Percentiles rank a stretch among this genome's conserved stretches.
Conservation (phyloP, 2,797 vertebrate species). For the Darevskia nairensis region DNA sequence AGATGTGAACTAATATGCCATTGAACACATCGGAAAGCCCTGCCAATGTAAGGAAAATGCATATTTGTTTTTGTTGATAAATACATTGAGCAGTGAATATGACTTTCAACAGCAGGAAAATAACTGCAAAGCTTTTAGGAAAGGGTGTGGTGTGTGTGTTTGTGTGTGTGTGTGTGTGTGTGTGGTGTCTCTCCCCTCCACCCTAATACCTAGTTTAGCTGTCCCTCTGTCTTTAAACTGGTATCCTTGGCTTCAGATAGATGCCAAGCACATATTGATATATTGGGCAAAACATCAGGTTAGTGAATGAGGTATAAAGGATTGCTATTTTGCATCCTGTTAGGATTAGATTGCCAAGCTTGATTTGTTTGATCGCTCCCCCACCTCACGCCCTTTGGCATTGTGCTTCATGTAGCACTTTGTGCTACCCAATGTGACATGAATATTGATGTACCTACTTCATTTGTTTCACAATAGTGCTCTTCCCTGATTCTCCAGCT, state of each 20-base stretch:
- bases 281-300: conserved; percentile 17
- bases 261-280: background rate
- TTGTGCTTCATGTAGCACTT: conserved; percentile 38
- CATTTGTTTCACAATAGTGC: conserved; percentile 84
- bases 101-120: background rate
- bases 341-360: conserved; percentile 13
- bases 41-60: background rate
- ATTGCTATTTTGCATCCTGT: background rate
- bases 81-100: background rate
- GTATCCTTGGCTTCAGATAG: background rate
- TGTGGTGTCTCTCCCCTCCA: too few relatives aligned
- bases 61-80: background rate
- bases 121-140: background rate
- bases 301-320: background rate
- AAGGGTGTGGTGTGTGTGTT: background rate
- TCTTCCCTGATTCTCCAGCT: conserved; percentile 83
- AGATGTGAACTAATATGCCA: background rate
- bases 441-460: conserved; percentile 76
- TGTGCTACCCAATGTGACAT: conserved; percentile 3
- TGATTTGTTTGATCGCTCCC: conserved; percentile 36
- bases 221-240: background rate
- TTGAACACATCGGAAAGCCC: background rate
- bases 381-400: background rate
- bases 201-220: background rate
- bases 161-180: too few relatives aligned